Conservation (phyloP, 2,888 invertebrate genomes). For the Eupithecia insigniata region DNA sequence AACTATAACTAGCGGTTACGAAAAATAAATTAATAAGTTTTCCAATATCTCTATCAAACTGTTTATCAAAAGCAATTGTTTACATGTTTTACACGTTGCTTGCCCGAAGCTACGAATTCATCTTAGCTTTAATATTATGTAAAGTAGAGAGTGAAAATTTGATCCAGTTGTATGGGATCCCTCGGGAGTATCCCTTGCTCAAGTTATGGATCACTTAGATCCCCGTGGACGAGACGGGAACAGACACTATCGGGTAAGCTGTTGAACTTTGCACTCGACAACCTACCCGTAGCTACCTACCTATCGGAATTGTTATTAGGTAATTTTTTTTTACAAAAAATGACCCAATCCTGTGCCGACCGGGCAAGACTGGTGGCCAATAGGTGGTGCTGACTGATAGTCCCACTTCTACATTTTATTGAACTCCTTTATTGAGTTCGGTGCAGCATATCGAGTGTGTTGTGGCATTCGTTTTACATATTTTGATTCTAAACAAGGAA, state of each 20-base stretch:
- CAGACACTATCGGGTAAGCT: constrained; percentile 35
- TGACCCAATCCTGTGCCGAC: not conserved
- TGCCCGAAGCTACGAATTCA: not conserved
- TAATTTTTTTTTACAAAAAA: not conserved
- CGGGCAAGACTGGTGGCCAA: not conserved
- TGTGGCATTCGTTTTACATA: not conserved
- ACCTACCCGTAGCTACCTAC: not conserved
- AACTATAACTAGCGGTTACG: not conserved
- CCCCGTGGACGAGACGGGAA: constrained; percentile 37
- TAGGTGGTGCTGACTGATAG: no score
- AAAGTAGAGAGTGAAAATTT: constrained; percentile 40
- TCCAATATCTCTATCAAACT: not conserved
- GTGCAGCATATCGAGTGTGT: not conserved
- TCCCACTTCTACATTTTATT: not conserved
- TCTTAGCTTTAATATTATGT: constrained; percentile 28
- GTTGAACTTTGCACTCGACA: constrained; percentile 19
- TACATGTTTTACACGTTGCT: not conserved
- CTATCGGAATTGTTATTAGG: not conserved
- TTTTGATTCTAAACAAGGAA: not conserved
- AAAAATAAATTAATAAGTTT: not conserved
- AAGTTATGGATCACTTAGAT: constrained; percentile 44
- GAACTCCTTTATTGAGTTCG: not conserved
- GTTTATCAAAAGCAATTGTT: not conserved
- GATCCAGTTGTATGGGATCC: constrained; percentile 35
- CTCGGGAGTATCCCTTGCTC: constrained; percentile 39